Base-by-base conservation (phyloP, 1,140 invertebrate genomes). In the Bombus balteatus region DNA sequence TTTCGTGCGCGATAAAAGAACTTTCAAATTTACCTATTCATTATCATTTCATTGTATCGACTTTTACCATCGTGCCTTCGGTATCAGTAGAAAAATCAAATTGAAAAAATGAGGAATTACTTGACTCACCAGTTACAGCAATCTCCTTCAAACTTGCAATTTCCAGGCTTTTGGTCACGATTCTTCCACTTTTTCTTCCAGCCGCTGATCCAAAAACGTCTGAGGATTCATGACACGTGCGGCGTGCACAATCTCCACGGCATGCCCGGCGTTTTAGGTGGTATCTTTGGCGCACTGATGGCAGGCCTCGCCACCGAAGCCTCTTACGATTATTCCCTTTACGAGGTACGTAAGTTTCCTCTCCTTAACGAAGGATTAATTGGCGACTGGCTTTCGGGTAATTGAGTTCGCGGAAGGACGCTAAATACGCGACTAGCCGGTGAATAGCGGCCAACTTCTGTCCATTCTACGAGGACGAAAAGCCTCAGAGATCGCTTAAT, bases 161-260 rank as follows among this genome's bases (percentile, higher is more conserved):
- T 37, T 37, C 32, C 34, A 70, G 25, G 41, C 41, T 28, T 43
- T 73, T 18, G 34, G 28, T 73, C 39, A 25, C 41, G 43, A 74
- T 47, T n/a, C 3, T 39, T 77, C 37, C 34, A 6, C 15, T 22
- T 47, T 25, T n/a, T 41, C 6, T 62, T 62, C 12, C 94, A 98
- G 98, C 98, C 98, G 39, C 94, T 96, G 65, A 93, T 99, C 53
- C 96, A 96, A 70, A 95, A 95, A 62, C 96, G 96, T 73, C 92
- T 98, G 8, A 96, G 97, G 74, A 95, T 99, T 66, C 97, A 98
- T 92, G 99, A 99, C 94, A 99, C 98, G 3, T 99, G 98, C 93
- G 99, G 99, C 4, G 98, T 99, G 0, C 97, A 99, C 95, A 99
- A 99, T 95, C 96, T 99, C 18, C 99, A 99, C 92, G 99, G 99